Evolutionary conservation across 2,113 vertebrate genomes (phyloP).

Genomic region (Recurvirostra avosetta): DNA sequence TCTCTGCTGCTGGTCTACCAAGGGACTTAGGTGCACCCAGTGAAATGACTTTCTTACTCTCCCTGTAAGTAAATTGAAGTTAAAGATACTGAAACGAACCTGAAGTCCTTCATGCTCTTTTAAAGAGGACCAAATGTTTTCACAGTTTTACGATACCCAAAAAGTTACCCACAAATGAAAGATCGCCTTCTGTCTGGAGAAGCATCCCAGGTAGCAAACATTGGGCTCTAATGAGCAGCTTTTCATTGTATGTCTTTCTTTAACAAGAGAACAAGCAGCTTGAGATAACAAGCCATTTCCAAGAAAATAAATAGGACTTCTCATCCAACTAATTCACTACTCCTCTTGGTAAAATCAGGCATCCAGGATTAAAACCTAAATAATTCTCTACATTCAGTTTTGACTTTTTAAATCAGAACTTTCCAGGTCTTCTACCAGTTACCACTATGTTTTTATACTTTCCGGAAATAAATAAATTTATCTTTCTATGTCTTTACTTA

Average conservation of each 20-base stretch:
- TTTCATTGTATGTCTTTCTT: background rate
- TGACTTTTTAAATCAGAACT: background rate
- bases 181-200: background rate
- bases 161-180: background rate
- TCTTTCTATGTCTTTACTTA: background rate
- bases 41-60: background rate
- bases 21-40: background rate
- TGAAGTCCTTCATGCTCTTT: background rate
- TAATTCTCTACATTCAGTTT: background rate
- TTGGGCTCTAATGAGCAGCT: background rate
- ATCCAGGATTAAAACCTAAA: background rate
- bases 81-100: background rate
- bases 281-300: background rate
- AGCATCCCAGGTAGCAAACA: background rate
- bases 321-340: background rate
- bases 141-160: background rate
- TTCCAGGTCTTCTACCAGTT: background rate
- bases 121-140: background rate
- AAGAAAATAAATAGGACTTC: background rate
- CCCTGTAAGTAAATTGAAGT: background rate
- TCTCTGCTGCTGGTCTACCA: background rate
- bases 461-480: background rate
- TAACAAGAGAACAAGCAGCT: background rate
- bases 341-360: background rate
- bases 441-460: background rate